Conservation (phyloP, 1,140 invertebrate species). For the Tetraneura akinire region DNA sequence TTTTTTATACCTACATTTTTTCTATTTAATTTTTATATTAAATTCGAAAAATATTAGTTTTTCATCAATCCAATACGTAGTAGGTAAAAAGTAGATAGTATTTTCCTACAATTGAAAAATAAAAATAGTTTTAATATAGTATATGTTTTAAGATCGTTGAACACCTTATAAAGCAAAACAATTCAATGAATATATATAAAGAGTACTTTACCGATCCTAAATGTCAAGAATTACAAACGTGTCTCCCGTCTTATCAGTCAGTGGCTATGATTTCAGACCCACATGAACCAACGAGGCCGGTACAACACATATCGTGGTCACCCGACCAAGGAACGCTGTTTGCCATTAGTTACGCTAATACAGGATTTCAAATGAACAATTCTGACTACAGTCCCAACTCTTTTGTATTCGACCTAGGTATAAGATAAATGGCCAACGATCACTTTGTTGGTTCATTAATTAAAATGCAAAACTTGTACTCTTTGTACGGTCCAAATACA, state of each 20-base stretch:
- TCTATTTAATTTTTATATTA: no score
- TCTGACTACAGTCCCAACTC: slow-evolving; percentile 68
- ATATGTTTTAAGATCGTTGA: slow-evolving; percentile 59
- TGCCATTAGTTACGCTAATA: slow-evolving; percentile 83
- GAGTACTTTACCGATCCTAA: slow-evolving; percentile 61
- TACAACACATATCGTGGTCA: slow-evolving; percentile 86
- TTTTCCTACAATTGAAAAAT: no score
- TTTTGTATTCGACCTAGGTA: slow-evolving; percentile 91
- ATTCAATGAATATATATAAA: slow-evolving; percentile 68
- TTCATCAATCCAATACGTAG: no score
- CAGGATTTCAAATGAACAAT: slow-evolving; percentile 74
- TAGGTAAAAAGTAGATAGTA: no score
- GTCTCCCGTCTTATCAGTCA: not conserved
- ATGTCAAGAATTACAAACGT: not conserved
- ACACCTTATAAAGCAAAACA: slow-evolving; percentile 67
- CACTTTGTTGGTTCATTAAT: no score
- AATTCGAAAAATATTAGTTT: no score
- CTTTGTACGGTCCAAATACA: no score
- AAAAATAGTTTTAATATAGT: no score
- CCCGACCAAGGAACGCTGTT: slow-evolving; percentile 77
- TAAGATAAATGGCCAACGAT: no score
- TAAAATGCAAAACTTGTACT: no score
- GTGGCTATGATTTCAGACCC: not conserved
- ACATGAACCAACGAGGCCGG: slow-evolving; percentile 66
- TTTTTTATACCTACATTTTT: no score